Base-by-base conservation (phyloP, 2,797 vertebrate species). In the Uromys caudimaculatus region DNA sequence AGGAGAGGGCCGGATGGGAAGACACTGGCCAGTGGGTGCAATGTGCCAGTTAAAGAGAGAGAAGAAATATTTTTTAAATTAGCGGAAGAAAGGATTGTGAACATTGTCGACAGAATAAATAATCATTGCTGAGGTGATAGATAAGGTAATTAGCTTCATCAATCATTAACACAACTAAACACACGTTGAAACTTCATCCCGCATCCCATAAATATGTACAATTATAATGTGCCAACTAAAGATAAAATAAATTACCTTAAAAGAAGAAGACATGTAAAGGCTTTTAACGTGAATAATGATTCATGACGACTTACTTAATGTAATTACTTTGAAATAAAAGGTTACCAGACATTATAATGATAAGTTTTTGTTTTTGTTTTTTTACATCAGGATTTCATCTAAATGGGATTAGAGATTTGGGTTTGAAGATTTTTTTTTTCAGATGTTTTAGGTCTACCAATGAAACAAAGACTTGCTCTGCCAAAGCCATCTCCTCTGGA, bases 251-350 rank as follows among this genome's bases (percentile, higher is more conserved):
- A 64, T 52, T 32, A 54, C 44, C 54, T 52, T 41, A 24, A n/a
- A 21, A 38, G 29, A 79, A 38, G 77, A 82, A 84, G n/a, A 89
- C 19, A 29, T n/a, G 71, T 47, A 79, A 85, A 86, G 69, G 21
- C 71, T 56, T 50, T 32, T 29, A 78, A 32, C 7, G n/a, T 88
- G 27, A 67, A 54, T 60, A 91, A 75, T 64, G 24, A 77, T 1
- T 56, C 56, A 24, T 85, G 41, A 75, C 10, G 1, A 84, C 12
- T 52, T 52, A 32, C 23, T 89, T 89, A 71, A 47, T 29, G 8
- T 50, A 71, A 81, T 21, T 56, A 27, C 56, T 91, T 71, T 77
- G 27, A 95, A 88, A 73, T 44, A 35, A 77, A 84, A 96, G 87
- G 19, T 84, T 3, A 52, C 23, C n/a, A 38, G 44, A 47, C 10